Base-by-base conservation (phyloP, 23 tunicate genomes). In the Phallusia fumigata region DNA sequence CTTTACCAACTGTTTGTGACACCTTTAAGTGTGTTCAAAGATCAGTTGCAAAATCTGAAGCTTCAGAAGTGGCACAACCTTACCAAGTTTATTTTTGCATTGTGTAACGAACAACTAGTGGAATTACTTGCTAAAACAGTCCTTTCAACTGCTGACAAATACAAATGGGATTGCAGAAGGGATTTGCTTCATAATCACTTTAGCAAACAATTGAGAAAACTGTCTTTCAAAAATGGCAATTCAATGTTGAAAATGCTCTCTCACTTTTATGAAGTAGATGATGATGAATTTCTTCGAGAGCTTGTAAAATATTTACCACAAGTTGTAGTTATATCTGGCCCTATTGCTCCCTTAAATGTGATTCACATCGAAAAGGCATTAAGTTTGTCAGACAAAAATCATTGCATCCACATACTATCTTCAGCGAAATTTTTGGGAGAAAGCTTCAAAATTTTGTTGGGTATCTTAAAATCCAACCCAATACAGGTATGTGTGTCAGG, bases 161-260 rank as follows among this genome's bases (percentile, higher is more conserved):
- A 58, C 16, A 58, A 22, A 58, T 58, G 69, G 69, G 69, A 58
- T 24, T 21, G 69, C 28, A 22, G 69, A 24, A 58, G 16, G 13
- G 69, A 58, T 58, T 58, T 58, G 69, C 69, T 58, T 22, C 69
- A 58, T 24, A 58, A 58, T 58, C 28, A 58, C 16, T 58, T 58
- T 58, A 6, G 69, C 69, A 58, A 58, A 58, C 69, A 58, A 24
- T 8, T 58, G 3, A 58, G 28, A 21, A 58, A 8, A 21, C 69
- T 58, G 2, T 6, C 69, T 3, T 21, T 3, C 8, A 24, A 24
- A 58, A 8, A 58, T 58, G 3, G 28, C 26, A 58, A 24, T 58
- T 22, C 69, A 58, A 58, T 58, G 69, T 24, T 21, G 16, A 58
- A 58, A 58, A 58, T 58, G 69, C 28, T 58, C 15, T 8, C 69